Base-by-base conservation (phyloP, 2,113 vertebrate genomes). In the Cynocephalus volans region DNA sequence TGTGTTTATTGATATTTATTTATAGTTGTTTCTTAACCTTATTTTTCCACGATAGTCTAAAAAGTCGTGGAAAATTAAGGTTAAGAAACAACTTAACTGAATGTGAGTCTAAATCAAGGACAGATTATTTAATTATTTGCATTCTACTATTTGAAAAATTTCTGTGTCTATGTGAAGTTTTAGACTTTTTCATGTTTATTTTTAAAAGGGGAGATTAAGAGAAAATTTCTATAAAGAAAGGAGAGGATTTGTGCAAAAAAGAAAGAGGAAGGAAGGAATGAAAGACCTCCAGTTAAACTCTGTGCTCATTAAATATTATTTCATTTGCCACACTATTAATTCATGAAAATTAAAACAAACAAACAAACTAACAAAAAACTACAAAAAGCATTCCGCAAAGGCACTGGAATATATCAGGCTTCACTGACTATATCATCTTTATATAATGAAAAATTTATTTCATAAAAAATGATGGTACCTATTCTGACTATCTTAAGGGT, bases 1-100 rank as follows among this genome's bases (percentile, higher is more conserved):
- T 83, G 5, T 62, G 21, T 3, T 97, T 88, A 60, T 50, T 88
- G 72, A 82, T 72, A 89, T 36, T 60, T 93, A 94, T 82, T 77
- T 70, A 8, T 82, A 3, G 0, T 50, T 88, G 52, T 45, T 33
- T 62, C 62, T 13, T 76, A 65, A 89, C 75, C 45, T 69, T 0
- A 1, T 24, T 9, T 96, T 96, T 41, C 36, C 58, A 92, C 15
- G 0, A 75, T n/a, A 52, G 21, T 65, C 15, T 72, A 67, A 26
- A 58, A 33, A 56, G 64, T 65, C 41, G n/a, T n/a, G n/a, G n/a
- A n/a, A n/a, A n/a, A n/a, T n/a, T n/a, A n/a, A n/a, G n/a, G n/a
- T n/a, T n/a, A n/a, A n/a, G n/a, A n/a, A n/a, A n/a, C n/a, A n/a
- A n/a, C n/a, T n/a, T n/a, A n/a, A n/a, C 60, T 85, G 6, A 90